These are phyloP conservation scores for Cistogaster globosa DNA, from an alignment of 2,888 invertebrate species.

Conservation along the genomic window DNA sequence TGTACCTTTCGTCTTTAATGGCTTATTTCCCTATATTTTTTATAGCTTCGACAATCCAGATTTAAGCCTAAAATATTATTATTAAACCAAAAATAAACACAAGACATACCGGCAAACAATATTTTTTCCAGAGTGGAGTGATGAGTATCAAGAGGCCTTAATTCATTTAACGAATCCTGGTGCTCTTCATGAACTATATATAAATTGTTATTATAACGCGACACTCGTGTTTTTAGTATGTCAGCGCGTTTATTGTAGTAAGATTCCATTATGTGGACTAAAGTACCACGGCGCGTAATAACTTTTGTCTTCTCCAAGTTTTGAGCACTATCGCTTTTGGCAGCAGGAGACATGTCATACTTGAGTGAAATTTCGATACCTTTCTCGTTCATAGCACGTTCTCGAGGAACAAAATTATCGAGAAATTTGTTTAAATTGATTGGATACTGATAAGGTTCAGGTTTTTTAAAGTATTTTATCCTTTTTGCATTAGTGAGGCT, in stretches of 20 bases:
- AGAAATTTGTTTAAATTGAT: conserved; percentile 36
- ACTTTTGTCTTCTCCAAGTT: conserved; percentile 15
- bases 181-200: conserved; percentile 3
- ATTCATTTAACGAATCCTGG: not conserved
- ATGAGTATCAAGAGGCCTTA: not conserved
- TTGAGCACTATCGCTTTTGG: not conserved
- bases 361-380: conserved; percentile 10
- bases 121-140: not conserved
- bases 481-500: conserved; percentile 1
- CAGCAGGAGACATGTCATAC: conserved; percentile 13
- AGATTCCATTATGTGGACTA: conserved; percentile 23
- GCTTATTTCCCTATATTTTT: too few relatives aligned
- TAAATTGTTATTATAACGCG: conserved; percentile 39
- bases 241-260: conserved; percentile 1
- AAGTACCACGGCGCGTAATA: conserved; percentile 35
- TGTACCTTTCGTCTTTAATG: too few relatives aligned
- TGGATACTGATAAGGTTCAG: conserved; percentile 14
- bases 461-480: conserved; percentile 35
- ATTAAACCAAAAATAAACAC: not conserved
- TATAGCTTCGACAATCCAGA: too few relatives aligned
- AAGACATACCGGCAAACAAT: conserved; percentile 21
- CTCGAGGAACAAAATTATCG: not conserved
- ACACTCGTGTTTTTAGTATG: not conserved
- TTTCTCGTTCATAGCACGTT: not conserved
- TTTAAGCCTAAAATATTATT: too few relatives aligned